Evolutionary conservation across 2,113 vertebrate genomes (phyloP), one percentile per base, ranked within the genome.

Genomic region (Zingel zingel): DNA sequence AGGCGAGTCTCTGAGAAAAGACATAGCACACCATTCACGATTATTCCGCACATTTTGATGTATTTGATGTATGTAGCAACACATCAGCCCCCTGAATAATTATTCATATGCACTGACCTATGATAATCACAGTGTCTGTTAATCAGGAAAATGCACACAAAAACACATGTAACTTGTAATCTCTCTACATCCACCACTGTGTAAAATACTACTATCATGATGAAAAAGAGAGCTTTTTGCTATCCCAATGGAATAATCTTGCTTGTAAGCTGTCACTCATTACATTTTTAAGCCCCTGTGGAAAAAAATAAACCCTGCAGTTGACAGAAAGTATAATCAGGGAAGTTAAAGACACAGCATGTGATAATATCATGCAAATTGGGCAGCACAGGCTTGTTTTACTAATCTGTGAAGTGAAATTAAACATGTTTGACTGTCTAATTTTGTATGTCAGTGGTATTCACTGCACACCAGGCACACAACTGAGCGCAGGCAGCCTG

Each of bases 351-450:
- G 13, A 53, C 66, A 74, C 65, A 67, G 15, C 27, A 63, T 74
- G 70, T 79, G 76, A 87, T 85, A 73, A 87, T 76, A 61, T 72
- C 69, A 75, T 81, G 74, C 74, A 84, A 82, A 87, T 81, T 61
- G 80, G 19, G 69, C 67, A 59, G 30, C 59, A 53, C 27, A 23
- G 30, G 71, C 78, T 79, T 74, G 85, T 84, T 88, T 62, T 30
- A 39, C 45, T 81, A 78, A 81, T 83, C 78, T 84, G 83, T 77
- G 78, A 81, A 72, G 73, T 74, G 66, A 86, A 86, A 79, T 66
- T 69, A 88, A 90, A 90, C 78, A 77, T 75, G 82, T 77, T 65
- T 76, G 59, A 79, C 54, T 85, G 61, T 57, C 59, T 77, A 15
- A 53, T 82, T 84, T 50, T 83, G 70, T 77, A 74, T 56, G 59